A percentile compares a stretch with the other conserved stretches of the same genome.
phyloP scores from a whole-genome alignment of 2,797 vertebrate genomes.

The Halcyon chelicuti region DNA sequence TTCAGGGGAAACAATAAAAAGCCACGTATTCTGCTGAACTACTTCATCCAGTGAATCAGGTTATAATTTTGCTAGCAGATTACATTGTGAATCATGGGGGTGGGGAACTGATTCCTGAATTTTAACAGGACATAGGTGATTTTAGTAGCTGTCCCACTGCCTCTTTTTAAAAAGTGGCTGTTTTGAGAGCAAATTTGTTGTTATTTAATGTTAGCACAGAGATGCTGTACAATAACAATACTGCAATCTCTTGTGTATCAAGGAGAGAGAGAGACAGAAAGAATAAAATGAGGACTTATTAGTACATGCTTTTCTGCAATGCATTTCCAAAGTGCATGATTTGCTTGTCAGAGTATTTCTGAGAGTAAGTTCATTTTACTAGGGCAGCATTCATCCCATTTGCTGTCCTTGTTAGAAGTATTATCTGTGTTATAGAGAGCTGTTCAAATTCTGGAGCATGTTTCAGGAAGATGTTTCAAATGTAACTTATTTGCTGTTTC shows the following conservation, averaged over 20 bases:
- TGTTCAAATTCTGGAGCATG: constrained; percentile 31
- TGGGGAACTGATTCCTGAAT: constrained; percentile 1
- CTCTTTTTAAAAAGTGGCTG: background rate
- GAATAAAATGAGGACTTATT: constrained; percentile 22
- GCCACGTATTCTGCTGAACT: constrained; percentile 46
- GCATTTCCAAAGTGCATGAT: background rate
- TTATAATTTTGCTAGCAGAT: constrained; percentile 56
- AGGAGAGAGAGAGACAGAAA: background rate
- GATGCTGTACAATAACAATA: background rate
- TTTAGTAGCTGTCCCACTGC: background rate
- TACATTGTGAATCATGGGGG: background rate
- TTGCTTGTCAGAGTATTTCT: constrained; percentile 29
- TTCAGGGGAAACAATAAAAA: background rate
- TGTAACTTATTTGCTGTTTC: background rate
- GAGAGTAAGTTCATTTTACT: background rate
- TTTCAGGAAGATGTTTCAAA: constrained; percentile 32
- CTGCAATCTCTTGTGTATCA: constrained; percentile 35
- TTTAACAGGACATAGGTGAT: background rate
- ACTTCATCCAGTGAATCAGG: constrained; percentile 24
- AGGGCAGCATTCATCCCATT: constrained; percentile 1
- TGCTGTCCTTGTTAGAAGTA: background rate
- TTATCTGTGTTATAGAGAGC: background rate
- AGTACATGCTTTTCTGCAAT: background rate
- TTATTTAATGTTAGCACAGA: constrained; percentile 20
- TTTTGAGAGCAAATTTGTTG: background rate